Percentiles rank a stretch among this genome's conserved stretches.
Conservation (phyloP, 2,113 vertebrate species). For the Dipodomys ordii region DNA sequence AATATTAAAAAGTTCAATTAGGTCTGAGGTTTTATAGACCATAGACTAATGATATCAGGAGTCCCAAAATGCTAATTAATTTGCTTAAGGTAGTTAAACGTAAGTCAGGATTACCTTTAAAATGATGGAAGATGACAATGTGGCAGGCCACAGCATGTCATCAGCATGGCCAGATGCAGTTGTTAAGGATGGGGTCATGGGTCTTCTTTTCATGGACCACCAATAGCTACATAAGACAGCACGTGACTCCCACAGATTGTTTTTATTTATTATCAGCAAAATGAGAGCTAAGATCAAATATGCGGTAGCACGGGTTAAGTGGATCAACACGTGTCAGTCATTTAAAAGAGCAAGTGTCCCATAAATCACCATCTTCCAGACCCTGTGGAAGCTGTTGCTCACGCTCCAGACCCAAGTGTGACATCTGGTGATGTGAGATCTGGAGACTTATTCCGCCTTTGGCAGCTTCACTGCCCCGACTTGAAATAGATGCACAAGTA, state of each 20-base stretch:
- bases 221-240: background rate
- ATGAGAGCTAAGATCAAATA: background rate
- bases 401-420: background rate
- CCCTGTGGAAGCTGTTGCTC: accelerated
- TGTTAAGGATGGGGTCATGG: background rate
- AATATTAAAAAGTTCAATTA: constrained; percentile 80
- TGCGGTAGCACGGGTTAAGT: background rate
- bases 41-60: constrained; percentile 59
- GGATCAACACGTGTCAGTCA: background rate
- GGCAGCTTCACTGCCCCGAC: background rate
- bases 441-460: background rate
- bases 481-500: background rate
- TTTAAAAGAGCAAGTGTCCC: background rate
- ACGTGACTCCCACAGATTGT: accelerated
- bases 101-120: constrained; percentile 58
- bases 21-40: constrained; percentile 73
- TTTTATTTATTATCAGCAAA: background rate
- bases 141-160: background rate
- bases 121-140: background rate
- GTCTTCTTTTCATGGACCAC: accelerated
- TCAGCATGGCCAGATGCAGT: background rate
- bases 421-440: background rate
- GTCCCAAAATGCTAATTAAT: constrained; percentile 75
- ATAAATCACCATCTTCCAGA: background rate
- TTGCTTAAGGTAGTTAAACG: constrained; percentile 78